These are phyloP conservation scores for Cynopterus sphinx DNA, from an alignment of 2,797 vertebrate genomes.

Conservation along the genomic window DNA sequence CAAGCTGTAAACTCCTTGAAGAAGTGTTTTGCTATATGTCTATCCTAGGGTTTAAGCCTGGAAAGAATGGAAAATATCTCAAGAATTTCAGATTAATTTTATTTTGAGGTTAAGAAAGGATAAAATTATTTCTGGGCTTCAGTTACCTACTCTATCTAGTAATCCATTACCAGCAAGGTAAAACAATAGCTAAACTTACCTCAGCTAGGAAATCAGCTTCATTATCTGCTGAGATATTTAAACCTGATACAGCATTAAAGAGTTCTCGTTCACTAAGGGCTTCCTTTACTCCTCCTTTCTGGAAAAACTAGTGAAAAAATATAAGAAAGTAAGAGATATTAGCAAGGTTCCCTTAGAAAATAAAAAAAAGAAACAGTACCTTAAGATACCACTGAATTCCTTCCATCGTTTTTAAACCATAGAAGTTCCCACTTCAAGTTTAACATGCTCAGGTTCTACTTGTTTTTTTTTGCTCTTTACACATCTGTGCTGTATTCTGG, in stretches of 20 bases:
- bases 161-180: neutral
- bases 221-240: slow-evolving; percentile 91
- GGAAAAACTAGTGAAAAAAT: slow-evolving; percentile 91
- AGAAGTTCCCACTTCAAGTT: neutral
- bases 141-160: neutral
- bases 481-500: neutral
- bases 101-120: neutral
- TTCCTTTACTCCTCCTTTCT: slow-evolving; percentile 93
- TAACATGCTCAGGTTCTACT: neutral
- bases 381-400: neutral
- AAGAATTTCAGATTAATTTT: neutral
- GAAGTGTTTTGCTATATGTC: neutral
- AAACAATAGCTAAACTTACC: slow-evolving; percentile 82
- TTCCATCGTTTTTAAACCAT: neutral
- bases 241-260: slow-evolving; percentile 93
- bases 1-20: neutral
- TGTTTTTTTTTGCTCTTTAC: neutral
- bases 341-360: neutral
- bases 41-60: neutral
- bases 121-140: neutral
- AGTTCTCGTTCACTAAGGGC: slow-evolving; percentile 91
- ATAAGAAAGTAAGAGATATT: neutral
- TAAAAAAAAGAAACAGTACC: neutral
- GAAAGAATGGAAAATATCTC: slow-evolving; percentile 2
- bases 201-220: slow-evolving; percentile 94